Evolutionary conservation across 2,113 vertebrate genomes (phyloP), one percentile per base, ranked within the genome.

Genomic region (Gadus macrocephalus): DNA sequence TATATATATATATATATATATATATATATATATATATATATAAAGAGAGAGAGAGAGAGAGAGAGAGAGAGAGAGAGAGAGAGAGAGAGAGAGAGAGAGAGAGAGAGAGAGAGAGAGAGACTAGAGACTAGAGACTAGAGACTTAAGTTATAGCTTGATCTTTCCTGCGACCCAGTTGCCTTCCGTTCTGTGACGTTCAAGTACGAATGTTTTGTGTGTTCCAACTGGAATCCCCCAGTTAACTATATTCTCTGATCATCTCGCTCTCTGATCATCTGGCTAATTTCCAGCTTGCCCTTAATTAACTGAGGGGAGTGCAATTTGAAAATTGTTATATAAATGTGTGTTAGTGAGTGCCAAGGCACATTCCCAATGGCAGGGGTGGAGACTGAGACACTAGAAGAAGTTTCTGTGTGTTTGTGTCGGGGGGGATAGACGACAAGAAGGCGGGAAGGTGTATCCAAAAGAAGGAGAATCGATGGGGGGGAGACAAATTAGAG

Each of bases 241-340:
- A 5, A 35, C 4, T 35, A 35, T 35, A 35, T 35, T 67, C 62
- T 78, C 62, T 73, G 71, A 68, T 11, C 12, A 53, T 28, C 77
- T n/a, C 31, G 31, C 64, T 67, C 64, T 11, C 19, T 16, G 35
- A 27, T 27, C 61, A 71, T 78, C 80, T 72, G 77, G 73, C 79
- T 89, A 90, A 88, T 88, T 83, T 77, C 81, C 79, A 79, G 74
- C 74, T 53, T 79, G 85, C 83, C 89, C 87, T 89, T 91, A 91
- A 89, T 90, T 84, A 91, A 91, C 75, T 35, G 81, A 67, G 71
- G 4, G 62, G 81, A 60, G 38, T 60, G 15, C 42, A 8, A 83
- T 84, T 89, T 87, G 83, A 82, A 0, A 1, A 66, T 73, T 22
- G 64, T 62, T 70, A 69, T 66, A 53, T 73, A 71, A 16, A 28